Evolutionary conservation across 2,113 vertebrate species (phyloP).

Genomic region (Anolis carolinensis): DNA sequence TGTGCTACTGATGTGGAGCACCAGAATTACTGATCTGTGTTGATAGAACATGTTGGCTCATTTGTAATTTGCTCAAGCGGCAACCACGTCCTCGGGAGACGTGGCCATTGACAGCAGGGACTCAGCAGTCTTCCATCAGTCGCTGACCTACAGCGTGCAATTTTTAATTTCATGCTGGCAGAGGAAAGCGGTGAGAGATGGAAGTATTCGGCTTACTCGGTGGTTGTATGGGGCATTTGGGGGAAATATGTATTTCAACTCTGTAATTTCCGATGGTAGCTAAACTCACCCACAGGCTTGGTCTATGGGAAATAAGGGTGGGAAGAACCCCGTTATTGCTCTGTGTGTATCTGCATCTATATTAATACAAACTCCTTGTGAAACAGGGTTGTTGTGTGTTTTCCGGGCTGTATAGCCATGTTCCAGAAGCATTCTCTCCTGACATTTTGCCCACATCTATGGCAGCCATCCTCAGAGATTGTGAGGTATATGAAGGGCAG

Average conservation of each 20-base stretch:
- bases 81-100: not conserved
- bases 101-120: not conserved
- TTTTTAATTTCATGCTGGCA: not conserved
- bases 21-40: not conserved
- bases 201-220: not conserved
- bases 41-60: not conserved
- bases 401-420: too few relatives aligned
- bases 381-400: not conserved
- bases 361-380: conserved; percentile 5
- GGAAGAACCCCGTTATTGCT: not conserved
- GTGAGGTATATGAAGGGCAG: too few relatives aligned
- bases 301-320: not conserved
- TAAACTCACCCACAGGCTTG: not conserved
- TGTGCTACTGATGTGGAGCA: not conserved
- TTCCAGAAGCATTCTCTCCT: too few relatives aligned
- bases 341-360: too few relatives aligned
- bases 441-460: too few relatives aligned
- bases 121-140: not conserved
- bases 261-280: not conserved
- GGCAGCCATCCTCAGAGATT: too few relatives aligned
- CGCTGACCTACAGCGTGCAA: not conserved
- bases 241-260: not conserved
- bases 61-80: not conserved
- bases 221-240: not conserved
- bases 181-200: not conserved